These are phyloP conservation scores for Sphaeridia pumilis DNA, from an alignment of 2,888 invertebrate species.

Conservation along the genomic window DNA sequence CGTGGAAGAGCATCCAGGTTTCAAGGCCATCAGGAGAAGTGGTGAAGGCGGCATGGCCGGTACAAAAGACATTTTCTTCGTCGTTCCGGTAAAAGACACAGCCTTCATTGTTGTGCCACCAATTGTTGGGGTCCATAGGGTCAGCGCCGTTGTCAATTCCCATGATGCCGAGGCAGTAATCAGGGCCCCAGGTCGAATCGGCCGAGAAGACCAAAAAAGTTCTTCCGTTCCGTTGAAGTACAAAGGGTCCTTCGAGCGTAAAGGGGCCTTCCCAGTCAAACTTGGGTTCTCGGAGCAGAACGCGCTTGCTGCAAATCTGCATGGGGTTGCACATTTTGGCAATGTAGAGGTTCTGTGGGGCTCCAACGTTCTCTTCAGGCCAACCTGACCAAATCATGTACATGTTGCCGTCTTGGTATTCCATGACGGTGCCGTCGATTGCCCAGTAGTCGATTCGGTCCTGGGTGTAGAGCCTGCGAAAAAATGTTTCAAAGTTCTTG, in stretches of 20 bases:
- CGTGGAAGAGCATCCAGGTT: conserved; percentile 24
- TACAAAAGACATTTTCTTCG: conserved; percentile 26
- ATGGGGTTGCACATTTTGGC: conserved; percentile 30
- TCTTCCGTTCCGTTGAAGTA: conserved; percentile 22
- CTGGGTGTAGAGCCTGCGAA: conserved; percentile 13
- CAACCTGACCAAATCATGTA: conserved; percentile 34
- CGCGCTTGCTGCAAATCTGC: conserved; percentile 24
- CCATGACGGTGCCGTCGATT: conserved; percentile 30
- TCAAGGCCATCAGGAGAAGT: conserved; percentile 15
- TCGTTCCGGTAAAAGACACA: conserved; percentile 31
- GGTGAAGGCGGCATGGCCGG: conserved; percentile 30
- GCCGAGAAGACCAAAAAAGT: conserved; percentile 32
- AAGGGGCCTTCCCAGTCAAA: conserved; percentile 28
- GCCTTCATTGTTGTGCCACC: conserved; percentile 25
- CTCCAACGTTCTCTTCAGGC: conserved; percentile 25
- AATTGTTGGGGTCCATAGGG: conserved; percentile 23
- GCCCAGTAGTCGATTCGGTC: conserved; percentile 18
- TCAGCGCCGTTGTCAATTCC: conserved; percentile 25
- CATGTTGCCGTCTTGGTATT: conserved; percentile 22
- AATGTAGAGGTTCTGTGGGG: conserved; percentile 35
- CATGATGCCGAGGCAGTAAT: conserved; percentile 33
- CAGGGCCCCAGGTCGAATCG: conserved; percentile 31
- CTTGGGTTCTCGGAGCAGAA: conserved; percentile 21
- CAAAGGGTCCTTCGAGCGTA: conserved; percentile 28
- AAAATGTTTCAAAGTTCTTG: neutral